phyloP scores from a whole-genome alignment of 1,140 invertebrate genomes.

The Drosophila asahinai region DNA sequence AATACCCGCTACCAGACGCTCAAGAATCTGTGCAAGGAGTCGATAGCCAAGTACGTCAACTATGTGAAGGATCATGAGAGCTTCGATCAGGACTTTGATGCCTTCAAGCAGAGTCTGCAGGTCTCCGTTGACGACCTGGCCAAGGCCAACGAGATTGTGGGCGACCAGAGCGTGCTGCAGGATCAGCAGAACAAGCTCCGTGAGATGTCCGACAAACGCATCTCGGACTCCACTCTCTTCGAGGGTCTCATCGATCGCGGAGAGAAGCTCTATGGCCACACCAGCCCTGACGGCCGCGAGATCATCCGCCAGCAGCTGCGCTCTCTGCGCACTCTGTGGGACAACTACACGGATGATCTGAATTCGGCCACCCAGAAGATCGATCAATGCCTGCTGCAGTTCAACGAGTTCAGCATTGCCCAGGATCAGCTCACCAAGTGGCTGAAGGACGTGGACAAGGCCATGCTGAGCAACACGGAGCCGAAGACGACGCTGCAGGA shows the following conservation, averaged over 20 bases:
- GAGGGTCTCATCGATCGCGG: constrained; percentile 95
- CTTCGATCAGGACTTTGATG: constrained; percentile 92
- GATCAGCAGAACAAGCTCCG: constrained; percentile 93
- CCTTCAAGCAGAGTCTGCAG: constrained; percentile 91
- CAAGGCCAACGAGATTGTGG: constrained; percentile 93
- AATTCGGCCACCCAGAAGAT: constrained; percentile 92
- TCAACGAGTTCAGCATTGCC: constrained; percentile 94
- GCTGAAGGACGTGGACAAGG: constrained; percentile 95
- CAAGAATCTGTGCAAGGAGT: constrained; percentile 93
- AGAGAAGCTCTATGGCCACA: constrained; percentile 96
- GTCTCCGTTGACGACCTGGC: constrained; percentile 90
- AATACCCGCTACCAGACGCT: constrained; percentile 94
- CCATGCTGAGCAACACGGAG: constrained; percentile 96
- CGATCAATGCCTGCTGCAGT: constrained; percentile 95
- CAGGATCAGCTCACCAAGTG: constrained; percentile 97
- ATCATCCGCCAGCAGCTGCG: constrained; percentile 95
- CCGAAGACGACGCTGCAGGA: constrained; percentile 96
- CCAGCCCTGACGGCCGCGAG: constrained; percentile 96
- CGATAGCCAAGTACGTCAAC: constrained; percentile 91
- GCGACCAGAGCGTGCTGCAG: constrained; percentile 94
- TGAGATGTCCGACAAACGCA: constrained; percentile 92
- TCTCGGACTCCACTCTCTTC: constrained; percentile 92
- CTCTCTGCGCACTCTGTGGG: constrained; percentile 93
- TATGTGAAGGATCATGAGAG: constrained; percentile 93
- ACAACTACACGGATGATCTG: constrained; percentile 93